phyloP scores from a whole-genome alignment of 2,888 invertebrate species.

The Dynastes tityus region DNA sequence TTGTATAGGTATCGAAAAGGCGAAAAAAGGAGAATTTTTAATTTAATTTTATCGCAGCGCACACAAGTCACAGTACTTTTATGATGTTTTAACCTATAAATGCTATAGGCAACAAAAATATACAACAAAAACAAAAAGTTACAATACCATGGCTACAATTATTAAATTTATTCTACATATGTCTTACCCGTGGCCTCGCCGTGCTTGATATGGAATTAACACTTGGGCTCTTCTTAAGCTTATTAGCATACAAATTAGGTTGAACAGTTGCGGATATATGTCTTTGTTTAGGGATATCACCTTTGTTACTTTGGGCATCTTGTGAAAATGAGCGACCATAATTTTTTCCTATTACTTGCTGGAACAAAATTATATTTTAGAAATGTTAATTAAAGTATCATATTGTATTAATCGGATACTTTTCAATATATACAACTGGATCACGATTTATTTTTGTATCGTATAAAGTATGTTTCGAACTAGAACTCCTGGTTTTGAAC shows the following conservation, averaged over 20 bases:
- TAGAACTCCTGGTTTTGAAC: too few relatives aligned
- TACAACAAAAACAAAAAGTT: not conserved
- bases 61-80: too few relatives aligned
- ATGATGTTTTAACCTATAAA: too few relatives aligned
- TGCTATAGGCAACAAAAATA: not conserved
- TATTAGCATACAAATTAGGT: conserved; percentile 30
- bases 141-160: too few relatives aligned
- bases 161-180: too few relatives aligned
- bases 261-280: conserved; percentile 47
- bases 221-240: conserved; percentile 29
- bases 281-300: conserved; percentile 43
- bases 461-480: too few relatives aligned
- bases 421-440: not conserved
- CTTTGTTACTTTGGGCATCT: conserved; percentile 40
- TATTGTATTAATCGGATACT: not conserved
- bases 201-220: conserved; percentile 6
- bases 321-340: conserved; percentile 41
- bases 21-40: too few relatives aligned
- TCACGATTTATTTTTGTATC: not conserved
- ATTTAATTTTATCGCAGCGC: too few relatives aligned
- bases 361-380: conserved; percentile 7
- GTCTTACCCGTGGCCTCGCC: conserved; percentile 28
- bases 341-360: conserved; percentile 28
- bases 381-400: not conserved
- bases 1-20: too few relatives aligned